These are phyloP conservation scores for Mesoligia furuncula DNA, from an alignment of 2,888 invertebrate species.

Conservation along the genomic window DNA sequence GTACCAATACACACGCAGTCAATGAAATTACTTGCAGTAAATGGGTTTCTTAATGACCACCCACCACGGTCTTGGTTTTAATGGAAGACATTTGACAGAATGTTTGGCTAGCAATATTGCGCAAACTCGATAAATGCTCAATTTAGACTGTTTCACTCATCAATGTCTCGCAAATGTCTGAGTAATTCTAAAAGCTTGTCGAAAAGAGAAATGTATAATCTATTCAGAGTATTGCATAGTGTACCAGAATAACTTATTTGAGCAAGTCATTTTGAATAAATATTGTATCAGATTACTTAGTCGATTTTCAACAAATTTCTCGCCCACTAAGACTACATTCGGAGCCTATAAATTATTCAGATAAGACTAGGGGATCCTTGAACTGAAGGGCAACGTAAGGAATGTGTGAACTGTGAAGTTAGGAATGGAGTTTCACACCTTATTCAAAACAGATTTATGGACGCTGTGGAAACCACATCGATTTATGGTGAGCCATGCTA, in stretches of 20 bases:
- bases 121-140: conserved; percentile 43
- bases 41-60: conserved; percentile 59
- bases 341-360: conserved; percentile 49
- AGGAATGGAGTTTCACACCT: conserved; percentile 17
- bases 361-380: conserved; percentile 46
- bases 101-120: conserved; percentile 34
- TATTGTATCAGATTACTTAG: conserved; percentile 29
- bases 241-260: conserved; percentile 6
- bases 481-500: conserved; percentile 1
- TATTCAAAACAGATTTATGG: conserved; percentile 34
- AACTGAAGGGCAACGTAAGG: conserved; percentile 21
- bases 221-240: conserved; percentile 18
- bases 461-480: background rate
- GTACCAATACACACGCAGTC: conserved; percentile 60
- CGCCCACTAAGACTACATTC: conserved; percentile 33
- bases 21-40: conserved; percentile 57
- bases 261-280: conserved; percentile 34
- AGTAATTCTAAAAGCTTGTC: conserved; percentile 22
- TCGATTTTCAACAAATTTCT: conserved; percentile 24
- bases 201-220: conserved; percentile 36
- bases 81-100: conserved; percentile 51
- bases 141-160: conserved; percentile 44
- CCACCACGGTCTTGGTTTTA: conserved; percentile 53
- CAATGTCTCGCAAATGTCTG: conserved; percentile 30
- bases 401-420: conserved; percentile 24